A percentile compares a stretch with the other conserved stretches of the same genome.
Conservation (phyloP, 2,797 vertebrate species). For the Otolemur crassicaudatus region DNA sequence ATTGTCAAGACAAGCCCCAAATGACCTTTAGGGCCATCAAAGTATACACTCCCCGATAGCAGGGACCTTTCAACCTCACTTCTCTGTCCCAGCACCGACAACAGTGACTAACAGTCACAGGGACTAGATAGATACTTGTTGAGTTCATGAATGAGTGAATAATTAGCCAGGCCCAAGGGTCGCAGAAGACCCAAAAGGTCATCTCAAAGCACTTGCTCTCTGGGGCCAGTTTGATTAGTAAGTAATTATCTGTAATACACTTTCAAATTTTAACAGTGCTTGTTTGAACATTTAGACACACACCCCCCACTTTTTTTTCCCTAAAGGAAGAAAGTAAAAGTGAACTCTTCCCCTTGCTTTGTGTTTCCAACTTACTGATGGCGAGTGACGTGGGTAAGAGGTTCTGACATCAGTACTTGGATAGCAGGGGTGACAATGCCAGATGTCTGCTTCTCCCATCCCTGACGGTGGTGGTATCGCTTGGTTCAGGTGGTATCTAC, state of each 20-base stretch:
- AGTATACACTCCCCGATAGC: not conserved
- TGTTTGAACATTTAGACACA: not conserved
- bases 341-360: not conserved
- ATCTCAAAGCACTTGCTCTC: not conserved
- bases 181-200: not conserved
- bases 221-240: not conserved
- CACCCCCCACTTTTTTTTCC: fast-evolving
- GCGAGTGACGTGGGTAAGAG: not conserved
- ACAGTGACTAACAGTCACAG: not conserved
- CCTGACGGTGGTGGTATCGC: too few species aligned
- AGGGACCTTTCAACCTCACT: not conserved
- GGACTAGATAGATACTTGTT: not conserved
- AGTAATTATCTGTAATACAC: not conserved
- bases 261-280: not conserved
- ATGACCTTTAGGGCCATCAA: not conserved
- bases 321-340: not conserved
- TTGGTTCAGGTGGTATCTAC: not conserved
- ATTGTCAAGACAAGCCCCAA: not conserved
- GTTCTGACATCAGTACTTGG: not conserved
- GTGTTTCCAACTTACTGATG: not conserved
- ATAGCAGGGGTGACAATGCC: not conserved
- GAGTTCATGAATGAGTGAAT: not conserved
- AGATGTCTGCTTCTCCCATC: not conserved
- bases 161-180: not conserved
- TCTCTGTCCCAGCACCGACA: not conserved